Evolutionary conservation across 2,113 vertebrate genomes (phyloP), one percentile per base, ranked within the genome.

Genomic region (Leiothrix lutea): DNA sequence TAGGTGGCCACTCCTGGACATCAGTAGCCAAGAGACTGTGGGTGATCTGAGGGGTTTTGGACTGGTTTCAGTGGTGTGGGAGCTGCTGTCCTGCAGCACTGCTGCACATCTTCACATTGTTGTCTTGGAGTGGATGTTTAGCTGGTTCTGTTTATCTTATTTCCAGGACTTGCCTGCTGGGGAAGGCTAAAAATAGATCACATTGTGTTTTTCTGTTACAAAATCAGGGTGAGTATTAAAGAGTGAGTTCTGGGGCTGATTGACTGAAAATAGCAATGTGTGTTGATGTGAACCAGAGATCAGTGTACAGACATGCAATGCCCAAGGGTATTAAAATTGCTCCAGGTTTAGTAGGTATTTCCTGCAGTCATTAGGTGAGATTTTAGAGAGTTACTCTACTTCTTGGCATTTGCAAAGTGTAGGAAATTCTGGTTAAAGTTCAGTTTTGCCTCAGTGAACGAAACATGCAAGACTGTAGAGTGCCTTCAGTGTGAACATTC

Each of bases 391-490:
- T 47, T 54, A 6, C 38, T 78, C 33, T 67, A 8, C 61, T 60
- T 42, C 45, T 23, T 62, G 60, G 45, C 26, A 33, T 47, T 67
- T 67, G 60, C 23, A 91, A 58, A 80, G 57, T 16, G 38, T 1
- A 25, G 45, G 38, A 70, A 80, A 74, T 69, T 48, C 21, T 70
- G 47, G 16, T 8, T 67, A 10, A 79, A 84, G 29, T 78, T 86
- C 56, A 29, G 8, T 47, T 78, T 66, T 85, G 44, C 73, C 65
- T 74, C 18, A 42, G 69, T 64, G 80, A 60, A 42, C 8, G 44
- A 36, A 83, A 50, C 0, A 0, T 1, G 2, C 4, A 48, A 70
- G 35, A 20, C 5, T 72, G 47, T 4, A 29, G 38, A 6, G 9
- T 70, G 56, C 29, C 18, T 70, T 62, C 33, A 24, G 0, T 25